A percentile compares a stretch with the other conserved stretches of the same genome.
phyloP scores from a whole-genome alignment of 1,140 invertebrate genomes.

The Drosophila mojavensis region DNA sequence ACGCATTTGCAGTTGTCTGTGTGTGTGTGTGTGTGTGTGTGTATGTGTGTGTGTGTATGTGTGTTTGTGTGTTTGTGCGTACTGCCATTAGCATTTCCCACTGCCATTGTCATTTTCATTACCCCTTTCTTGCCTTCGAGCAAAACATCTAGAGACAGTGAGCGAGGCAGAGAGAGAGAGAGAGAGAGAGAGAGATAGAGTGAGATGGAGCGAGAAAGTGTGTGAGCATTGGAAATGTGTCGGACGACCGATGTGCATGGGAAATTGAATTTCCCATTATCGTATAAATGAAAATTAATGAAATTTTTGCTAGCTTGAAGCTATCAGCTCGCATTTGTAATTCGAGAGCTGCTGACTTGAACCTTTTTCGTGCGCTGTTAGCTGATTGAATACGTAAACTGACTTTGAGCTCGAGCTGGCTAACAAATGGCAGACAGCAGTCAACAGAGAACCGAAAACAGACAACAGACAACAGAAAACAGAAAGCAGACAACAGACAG shows the following conservation, averaged over 20 bases:
- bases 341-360: conserved; percentile 27
- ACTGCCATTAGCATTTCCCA: conserved; percentile 71
- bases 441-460: neutral
- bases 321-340: conserved; percentile 41
- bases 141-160: neutral
- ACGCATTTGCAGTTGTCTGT: conserved; percentile 3
- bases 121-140: conserved; percentile 30
- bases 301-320: conserved; percentile 45
- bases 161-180: neutral
- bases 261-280: conserved; percentile 73
- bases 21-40: conserved; percentile 34
- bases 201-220: neutral
- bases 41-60: conserved; percentile 36
- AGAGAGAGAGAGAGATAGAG: neutral
- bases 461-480: neutral
- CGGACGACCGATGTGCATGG: conserved; percentile 44
- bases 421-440: neutral
- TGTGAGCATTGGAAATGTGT: conserved; percentile 29
- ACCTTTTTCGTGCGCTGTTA: conserved; percentile 42
- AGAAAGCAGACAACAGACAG: neutral
- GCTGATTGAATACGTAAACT: conserved; percentile 60
- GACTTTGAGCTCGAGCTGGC: conserved; percentile 5
- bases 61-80: conserved; percentile 46
- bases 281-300: conserved; percentile 71
- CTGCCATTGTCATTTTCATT: conserved; percentile 42